A percentile compares a stretch with the other conserved stretches of the same genome.
Conservation (phyloP, 2,888 invertebrate species). For the Dioctria rufipes region DNA sequence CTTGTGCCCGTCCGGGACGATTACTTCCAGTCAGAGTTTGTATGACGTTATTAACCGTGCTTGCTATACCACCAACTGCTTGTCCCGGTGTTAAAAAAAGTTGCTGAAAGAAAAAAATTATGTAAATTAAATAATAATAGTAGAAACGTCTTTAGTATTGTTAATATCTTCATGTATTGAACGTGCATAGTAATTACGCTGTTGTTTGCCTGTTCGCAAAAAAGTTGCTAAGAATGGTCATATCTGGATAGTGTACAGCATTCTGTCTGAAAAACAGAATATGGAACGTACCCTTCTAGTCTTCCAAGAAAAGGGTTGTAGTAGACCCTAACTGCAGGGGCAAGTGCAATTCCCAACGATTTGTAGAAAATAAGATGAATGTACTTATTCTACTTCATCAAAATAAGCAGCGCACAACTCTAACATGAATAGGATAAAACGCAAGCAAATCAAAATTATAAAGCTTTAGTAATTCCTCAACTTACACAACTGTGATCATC, state of each 20-base stretch:
- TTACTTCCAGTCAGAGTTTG: constrained; percentile 55
- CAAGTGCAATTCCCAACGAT: too few relatives aligned
- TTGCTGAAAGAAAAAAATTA: constrained; percentile 40
- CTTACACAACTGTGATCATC: too few relatives aligned
- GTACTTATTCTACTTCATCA: too few relatives aligned
- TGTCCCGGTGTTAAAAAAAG: constrained; percentile 50
- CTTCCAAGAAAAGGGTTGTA: too few relatives aligned
- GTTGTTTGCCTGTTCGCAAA: neutral
- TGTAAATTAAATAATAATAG: neutral
- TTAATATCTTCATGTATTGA: too few relatives aligned
- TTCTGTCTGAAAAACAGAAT: neutral
- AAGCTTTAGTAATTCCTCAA: too few relatives aligned
- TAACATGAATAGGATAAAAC: too few relatives aligned
- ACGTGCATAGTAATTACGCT: neutral
- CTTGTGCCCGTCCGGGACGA: constrained; percentile 39
- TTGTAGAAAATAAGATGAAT: too few relatives aligned
- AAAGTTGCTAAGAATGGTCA: neutral
- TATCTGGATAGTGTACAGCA: neutral
- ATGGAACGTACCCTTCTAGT: too few relatives aligned
- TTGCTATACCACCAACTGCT: constrained; percentile 55
- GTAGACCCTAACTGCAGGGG: too few relatives aligned
- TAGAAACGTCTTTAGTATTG: neutral
- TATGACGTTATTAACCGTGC: constrained; percentile 52
- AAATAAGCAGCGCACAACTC: too few relatives aligned
- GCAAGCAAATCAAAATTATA: too few relatives aligned